Conservation (phyloP, 2,113 vertebrate genomes). For the Lepus europaeus region DNA sequence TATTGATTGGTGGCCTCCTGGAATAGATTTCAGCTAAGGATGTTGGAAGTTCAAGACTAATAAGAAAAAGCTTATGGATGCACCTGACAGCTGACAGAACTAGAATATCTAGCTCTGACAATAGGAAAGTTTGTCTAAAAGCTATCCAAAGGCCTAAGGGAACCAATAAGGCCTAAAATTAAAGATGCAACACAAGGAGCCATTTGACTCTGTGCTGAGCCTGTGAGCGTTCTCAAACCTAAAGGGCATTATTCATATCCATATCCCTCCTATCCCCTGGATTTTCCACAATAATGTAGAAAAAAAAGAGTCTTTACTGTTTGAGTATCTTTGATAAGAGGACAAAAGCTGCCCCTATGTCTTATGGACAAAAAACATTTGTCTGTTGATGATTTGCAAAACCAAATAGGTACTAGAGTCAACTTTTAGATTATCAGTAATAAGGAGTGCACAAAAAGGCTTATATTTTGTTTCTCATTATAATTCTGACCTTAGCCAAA, state of each 20-base stretch:
- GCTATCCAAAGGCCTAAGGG: neutral
- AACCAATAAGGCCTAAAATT: neutral
- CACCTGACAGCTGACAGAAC: neutral
- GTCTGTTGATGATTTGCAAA: slow-evolving; percentile 8
- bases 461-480: slow-evolving; percentile 42
- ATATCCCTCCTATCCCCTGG: rapidly evolving
- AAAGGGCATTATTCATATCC: neutral
- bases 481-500: slow-evolving; percentile 30
- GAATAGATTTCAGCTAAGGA: slow-evolving; percentile 9
- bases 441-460: neutral
- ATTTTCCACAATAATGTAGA: neutral
- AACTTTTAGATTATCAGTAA: neutral
- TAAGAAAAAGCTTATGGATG: neutral
- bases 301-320: neutral
- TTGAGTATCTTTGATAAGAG: neutral
- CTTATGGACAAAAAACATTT: neutral
- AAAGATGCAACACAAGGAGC: neutral
- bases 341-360: neutral
- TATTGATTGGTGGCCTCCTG: neutral
- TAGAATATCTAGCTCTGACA: neutral
- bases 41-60: neutral
- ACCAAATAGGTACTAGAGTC: neutral
- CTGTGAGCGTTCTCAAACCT: neutral
- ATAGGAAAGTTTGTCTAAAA: neutral
- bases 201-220: neutral